Percentiles rank a stretch among this genome's conserved stretches.
phyloP scores from a whole-genome alignment of 2,888 invertebrate species.

The Tachina fera region DNA sequence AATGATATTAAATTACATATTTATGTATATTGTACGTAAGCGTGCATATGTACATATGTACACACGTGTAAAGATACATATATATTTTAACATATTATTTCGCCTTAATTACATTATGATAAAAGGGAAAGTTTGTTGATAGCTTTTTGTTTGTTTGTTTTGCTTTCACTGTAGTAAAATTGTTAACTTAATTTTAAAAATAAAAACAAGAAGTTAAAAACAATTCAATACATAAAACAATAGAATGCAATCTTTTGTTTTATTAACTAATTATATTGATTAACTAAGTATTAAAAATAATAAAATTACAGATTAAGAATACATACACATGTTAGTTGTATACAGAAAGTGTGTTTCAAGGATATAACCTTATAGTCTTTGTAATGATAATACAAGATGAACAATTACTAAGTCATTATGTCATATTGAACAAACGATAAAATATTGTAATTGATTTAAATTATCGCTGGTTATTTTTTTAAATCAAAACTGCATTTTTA shows the following conservation, averaged over 20 bases:
- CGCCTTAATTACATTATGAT: conserved; percentile 39
- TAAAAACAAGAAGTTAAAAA: conserved; percentile 27
- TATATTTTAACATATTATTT: conserved; percentile 50
- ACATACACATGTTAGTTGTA: not conserved
- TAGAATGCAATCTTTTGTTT: conserved; percentile 15
- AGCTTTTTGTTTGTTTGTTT: conserved; percentile 62
- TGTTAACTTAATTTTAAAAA: conserved; percentile 44
- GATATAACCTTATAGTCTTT: not conserved
- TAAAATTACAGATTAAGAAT: conserved; percentile 13
- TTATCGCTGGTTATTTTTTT: conserved; percentile 10
- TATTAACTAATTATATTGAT: conserved; percentile 3
- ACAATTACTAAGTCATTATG: not conserved
- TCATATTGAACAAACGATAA: not conserved
- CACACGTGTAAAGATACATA: conserved; percentile 31
- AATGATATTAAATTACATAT: conserved; percentile 12
- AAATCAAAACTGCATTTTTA: not conserved
- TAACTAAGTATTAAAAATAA: conserved; percentile 31
- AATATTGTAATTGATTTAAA: not conserved
- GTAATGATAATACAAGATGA: not conserved
- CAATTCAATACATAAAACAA: conserved; percentile 17
- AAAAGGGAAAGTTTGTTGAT: conserved; percentile 21
- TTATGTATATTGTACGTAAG: not conserved
- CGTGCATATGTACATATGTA: not conserved
- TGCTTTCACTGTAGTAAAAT: conserved; percentile 66
- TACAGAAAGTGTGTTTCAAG: conserved; percentile 6